A percentile compares a stretch with the other conserved stretches of the same genome.
Conservation (phyloP, 2,113 vertebrate genomes). For the Pygoscelis adeliae region DNA sequence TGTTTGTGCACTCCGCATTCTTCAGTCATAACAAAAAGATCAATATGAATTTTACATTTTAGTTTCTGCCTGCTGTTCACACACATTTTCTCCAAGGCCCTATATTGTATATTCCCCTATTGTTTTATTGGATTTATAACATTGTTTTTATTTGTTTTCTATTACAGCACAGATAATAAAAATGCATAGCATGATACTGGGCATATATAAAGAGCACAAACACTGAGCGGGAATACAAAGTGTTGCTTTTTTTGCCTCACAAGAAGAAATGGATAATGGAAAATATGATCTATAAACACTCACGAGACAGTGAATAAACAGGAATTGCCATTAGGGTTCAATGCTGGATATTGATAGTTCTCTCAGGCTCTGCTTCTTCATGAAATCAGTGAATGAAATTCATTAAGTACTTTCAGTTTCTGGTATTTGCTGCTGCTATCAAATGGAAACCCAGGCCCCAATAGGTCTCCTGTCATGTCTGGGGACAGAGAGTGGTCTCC, state of each 20-base stretch:
- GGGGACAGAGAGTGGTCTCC: neutral
- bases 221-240: neutral
- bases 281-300: neutral
- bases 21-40: neutral
- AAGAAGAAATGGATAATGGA: neutral
- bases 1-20: neutral
- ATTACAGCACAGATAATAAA: neutral
- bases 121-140: slow-evolving; percentile 8
- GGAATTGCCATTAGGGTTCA: neutral
- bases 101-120: neutral
- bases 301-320: neutral
- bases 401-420: neutral
- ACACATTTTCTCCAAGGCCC: neutral
- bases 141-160: slow-evolving; percentile 8
- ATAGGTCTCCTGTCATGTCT: neutral
- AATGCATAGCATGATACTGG: neutral
- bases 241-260: neutral
- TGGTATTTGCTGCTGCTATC: neutral
- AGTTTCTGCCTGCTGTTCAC: neutral
- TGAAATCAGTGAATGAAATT: neutral
- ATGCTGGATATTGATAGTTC: neutral
- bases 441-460: neutral
- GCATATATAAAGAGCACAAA: neutral
- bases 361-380: neutral
- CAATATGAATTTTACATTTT: neutral